A percentile compares a stretch with the other conserved stretches of the same genome.
Evolutionary conservation across 2,888 invertebrate species (phyloP).

Genomic region (Merodon equestris): DNA sequence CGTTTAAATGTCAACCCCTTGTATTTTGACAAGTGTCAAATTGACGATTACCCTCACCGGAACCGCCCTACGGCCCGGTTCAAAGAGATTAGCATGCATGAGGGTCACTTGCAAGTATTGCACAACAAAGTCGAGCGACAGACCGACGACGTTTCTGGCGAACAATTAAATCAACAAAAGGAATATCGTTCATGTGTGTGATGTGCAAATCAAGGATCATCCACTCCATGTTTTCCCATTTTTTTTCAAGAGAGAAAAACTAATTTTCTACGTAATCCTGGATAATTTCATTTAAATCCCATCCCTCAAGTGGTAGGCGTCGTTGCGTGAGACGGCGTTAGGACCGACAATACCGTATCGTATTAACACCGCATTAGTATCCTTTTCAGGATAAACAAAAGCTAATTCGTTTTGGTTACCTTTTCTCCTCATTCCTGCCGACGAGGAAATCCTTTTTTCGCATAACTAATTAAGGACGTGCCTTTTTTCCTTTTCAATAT

Average conservation of each 20-base stretch:
- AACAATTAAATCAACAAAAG: conserved; percentile 55
- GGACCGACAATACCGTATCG: neutral
- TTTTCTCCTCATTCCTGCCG: neutral
- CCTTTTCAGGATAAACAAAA: conserved; percentile 60
- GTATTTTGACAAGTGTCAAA: conserved; percentile 78
- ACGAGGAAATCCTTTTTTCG: conserved; percentile 46
- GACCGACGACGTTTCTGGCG: conserved; percentile 23
- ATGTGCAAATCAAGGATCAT: conserved; percentile 48
- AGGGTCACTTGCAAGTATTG: conserved; percentile 36
- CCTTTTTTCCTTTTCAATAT: conserved; percentile 22
- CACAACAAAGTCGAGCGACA: conserved; percentile 19
- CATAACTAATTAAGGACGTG: conserved; percentile 63
- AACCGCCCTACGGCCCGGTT: conserved; percentile 6
- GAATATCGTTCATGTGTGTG: conserved; percentile 11
- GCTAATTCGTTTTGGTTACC: conserved; percentile 58
- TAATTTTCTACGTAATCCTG: conserved; percentile 72
- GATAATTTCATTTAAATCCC: conserved; percentile 73
- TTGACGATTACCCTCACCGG: conserved; percentile 59
- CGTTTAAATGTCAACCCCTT: conserved; percentile 67
- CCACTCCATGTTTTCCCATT: conserved; percentile 8
- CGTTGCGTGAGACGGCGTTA: conserved; percentile 12
- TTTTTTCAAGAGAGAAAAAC: conserved; percentile 45
- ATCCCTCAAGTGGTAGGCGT: conserved; percentile 46
- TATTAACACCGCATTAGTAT: conserved; percentile 2
- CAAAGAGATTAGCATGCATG: conserved; percentile 50